These are phyloP conservation scores for Tipula lateralis DNA, from an alignment of 2,888 invertebrate species.

Conservation along the genomic window DNA sequence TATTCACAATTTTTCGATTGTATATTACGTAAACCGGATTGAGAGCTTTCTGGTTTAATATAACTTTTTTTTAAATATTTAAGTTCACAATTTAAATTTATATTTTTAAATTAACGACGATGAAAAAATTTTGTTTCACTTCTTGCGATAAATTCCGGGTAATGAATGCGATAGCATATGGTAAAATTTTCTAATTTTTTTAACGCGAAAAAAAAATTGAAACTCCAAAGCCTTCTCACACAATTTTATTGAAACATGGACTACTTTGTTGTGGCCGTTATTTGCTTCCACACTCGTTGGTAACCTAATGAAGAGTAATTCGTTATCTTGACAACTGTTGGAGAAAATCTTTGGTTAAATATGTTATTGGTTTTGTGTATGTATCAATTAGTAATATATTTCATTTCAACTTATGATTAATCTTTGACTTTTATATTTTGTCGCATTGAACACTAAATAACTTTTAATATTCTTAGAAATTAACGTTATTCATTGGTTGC, in stretches of 20 bases:
- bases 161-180: not conserved
- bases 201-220: not conserved
- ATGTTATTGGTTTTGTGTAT: too few species aligned
- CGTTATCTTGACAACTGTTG: not conserved
- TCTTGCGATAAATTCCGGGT: constrained; percentile 19
- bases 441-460: too few species aligned
- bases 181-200: constrained; percentile 14
- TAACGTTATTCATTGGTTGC: too few species aligned
- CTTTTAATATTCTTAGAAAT: too few species aligned
- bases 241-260: not conserved
- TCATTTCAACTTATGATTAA: too few species aligned
- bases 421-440: too few species aligned
- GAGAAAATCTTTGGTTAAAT: too few species aligned
- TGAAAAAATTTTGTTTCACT: constrained; percentile 24
- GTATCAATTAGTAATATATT: too few species aligned
- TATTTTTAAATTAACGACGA: constrained; percentile 19
- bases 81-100: not conserved
- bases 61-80: not conserved
- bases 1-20: constrained; percentile 6
- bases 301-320: not conserved
- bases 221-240: constrained; percentile 7
- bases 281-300: not conserved
- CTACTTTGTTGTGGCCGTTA: not conserved
- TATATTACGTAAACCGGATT: not conserved
- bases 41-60: not conserved